Percentiles rank a stretch among this genome's conserved stretches.
These are phyloP conservation scores for Xyrauchen texanus DNA, from an alignment of 2,113 vertebrate species.

Conservation along the genomic window DNA sequence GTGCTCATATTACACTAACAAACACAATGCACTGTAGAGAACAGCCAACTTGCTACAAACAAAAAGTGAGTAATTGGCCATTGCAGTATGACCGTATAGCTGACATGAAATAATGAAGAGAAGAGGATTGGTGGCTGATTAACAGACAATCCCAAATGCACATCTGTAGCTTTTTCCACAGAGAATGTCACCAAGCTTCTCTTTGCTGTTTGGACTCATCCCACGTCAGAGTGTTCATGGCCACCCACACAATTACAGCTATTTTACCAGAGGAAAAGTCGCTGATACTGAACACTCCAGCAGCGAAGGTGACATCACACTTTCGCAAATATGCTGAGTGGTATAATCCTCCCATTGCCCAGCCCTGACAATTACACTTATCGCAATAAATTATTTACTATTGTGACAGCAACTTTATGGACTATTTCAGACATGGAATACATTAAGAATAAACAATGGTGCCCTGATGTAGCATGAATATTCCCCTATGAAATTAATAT, in stretches of 20 bases:
- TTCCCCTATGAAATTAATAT: constrained; percentile 60
- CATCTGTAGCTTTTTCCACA: constrained; percentile 16
- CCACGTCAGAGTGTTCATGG: constrained; percentile 1
- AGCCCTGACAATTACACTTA: constrained; percentile 59
- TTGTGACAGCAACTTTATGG: constrained; percentile 59
- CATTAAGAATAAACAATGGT: constrained; percentile 62
- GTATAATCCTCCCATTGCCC: constrained; percentile 56
- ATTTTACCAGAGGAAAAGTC: neutral
- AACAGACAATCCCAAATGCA: neutral
- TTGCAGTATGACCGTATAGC: neutral
- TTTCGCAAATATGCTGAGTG: constrained; percentile 35
- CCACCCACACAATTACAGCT: constrained; percentile 48
- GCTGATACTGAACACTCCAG: neutral
- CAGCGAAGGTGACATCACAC: too few relatives aligned
- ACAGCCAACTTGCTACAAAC: neutral
- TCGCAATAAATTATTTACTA: constrained; percentile 68
- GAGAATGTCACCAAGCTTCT: too few relatives aligned
- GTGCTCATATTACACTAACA: constrained; percentile 38
- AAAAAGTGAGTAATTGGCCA: constrained; percentile 17
- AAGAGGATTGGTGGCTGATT: neutral
- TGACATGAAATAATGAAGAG: neutral
- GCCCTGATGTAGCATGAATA: constrained; percentile 50
- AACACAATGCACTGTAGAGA: neutral
- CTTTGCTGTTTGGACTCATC: neutral
- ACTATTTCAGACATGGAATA: constrained; percentile 65